These are phyloP conservation scores for Cyclophora punctaria DNA, from an alignment of 2,888 invertebrate genomes.

Conservation along the genomic window DNA sequence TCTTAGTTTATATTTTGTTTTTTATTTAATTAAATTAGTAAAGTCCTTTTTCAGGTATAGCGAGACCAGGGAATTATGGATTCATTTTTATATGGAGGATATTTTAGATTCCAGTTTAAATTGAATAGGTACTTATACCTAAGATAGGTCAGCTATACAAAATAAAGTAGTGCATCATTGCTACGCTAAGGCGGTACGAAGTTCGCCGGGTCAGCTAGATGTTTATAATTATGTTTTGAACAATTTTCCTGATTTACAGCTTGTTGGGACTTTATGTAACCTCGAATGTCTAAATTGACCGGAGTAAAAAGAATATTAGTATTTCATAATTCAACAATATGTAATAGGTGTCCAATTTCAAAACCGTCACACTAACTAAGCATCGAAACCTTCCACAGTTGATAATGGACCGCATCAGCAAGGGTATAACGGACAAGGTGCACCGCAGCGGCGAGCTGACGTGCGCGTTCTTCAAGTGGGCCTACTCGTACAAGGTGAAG, in stretches of 20 bases:
- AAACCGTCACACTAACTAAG: too few species aligned
- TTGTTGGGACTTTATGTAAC: too few species aligned
- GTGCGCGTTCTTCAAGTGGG: conserved; percentile 93
- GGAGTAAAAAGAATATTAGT: too few species aligned
- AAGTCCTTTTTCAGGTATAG: conserved; percentile 7
- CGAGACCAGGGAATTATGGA: conserved; percentile 11
- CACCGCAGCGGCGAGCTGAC: conserved; percentile 85
- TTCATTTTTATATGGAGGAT: conserved; percentile 10
- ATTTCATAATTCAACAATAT: background rate
- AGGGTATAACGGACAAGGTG: conserved; percentile 96
- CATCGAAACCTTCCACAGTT: conserved; percentile 72
- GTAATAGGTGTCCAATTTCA: background rate
- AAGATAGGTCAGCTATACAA: conserved; percentile 11
- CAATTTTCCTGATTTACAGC: too few species aligned
- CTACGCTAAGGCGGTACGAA: too few species aligned
- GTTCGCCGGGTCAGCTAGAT: background rate
- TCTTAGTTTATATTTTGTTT: conserved; percentile 8
- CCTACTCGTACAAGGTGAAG: conserved; percentile 92
- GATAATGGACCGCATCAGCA: conserved; percentile 97
- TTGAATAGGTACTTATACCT: conserved; percentile 11
- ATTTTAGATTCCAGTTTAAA: conserved; percentile 1
- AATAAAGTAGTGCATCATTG: conserved; percentile 1
- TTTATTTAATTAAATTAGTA: conserved; percentile 10
- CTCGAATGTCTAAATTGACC: too few species aligned
- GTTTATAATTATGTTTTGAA: too few species aligned